phyloP scores from a whole-genome alignment of 2,797 vertebrate genomes.

The Paedocypris micromegethes region DNA sequence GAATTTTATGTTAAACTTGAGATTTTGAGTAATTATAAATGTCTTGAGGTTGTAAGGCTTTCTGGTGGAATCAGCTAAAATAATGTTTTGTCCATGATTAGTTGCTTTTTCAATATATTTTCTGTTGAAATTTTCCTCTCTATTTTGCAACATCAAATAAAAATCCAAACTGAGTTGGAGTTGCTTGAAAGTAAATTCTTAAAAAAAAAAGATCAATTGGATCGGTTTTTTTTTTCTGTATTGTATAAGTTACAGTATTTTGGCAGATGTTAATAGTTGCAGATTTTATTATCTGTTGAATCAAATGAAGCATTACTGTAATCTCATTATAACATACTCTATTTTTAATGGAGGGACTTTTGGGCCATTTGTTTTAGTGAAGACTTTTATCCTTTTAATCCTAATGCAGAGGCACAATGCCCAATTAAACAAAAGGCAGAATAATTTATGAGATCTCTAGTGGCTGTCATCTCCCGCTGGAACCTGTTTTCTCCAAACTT shows the following conservation, averaged over 20 bases:
- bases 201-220: no score
- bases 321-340: conserved; percentile 14
- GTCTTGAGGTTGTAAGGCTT: no score
- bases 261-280: conserved; percentile 15
- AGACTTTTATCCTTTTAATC: conserved; percentile 17
- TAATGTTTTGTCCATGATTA: no score
- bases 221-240: no score
- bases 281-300: conserved; percentile 3
- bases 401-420: conserved; percentile 8
- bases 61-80: no score
- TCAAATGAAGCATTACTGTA: conserved; percentile 20
- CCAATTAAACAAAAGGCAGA: conserved; percentile 25
- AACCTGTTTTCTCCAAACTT: conserved; percentile 21
- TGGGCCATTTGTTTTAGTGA: conserved; percentile 20
- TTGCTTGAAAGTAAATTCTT: no score
- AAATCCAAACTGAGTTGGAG: no score
- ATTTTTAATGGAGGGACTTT: conserved; percentile 22
- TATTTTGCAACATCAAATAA: no score
- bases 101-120: no score
- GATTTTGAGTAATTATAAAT: no score
- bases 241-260: not conserved
- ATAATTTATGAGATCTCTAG: conserved; percentile 21
- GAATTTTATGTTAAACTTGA: no score
- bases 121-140: no score
- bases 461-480: conserved; percentile 5